Evolutionary conservation across 2,888 invertebrate genomes (phyloP).

Genomic region (Sphaerophoria taeniata): DNA sequence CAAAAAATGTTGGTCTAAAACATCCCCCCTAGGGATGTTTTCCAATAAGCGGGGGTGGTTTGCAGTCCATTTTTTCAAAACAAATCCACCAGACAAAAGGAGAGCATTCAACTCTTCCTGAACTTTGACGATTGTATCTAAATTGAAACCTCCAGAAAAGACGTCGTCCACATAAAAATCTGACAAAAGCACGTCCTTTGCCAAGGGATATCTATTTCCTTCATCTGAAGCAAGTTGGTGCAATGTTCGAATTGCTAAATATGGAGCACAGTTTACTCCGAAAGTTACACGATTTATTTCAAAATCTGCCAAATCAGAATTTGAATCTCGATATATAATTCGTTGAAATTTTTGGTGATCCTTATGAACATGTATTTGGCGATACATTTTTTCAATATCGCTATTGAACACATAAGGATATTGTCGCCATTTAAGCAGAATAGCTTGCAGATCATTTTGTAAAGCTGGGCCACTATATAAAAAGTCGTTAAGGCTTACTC

Average conservation of each 20-base stretch:
- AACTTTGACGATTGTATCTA: background rate
- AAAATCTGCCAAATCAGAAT: conserved; percentile 51
- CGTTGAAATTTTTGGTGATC: conserved; percentile 68
- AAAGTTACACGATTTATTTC: conserved; percentile 68
- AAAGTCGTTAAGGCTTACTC: conserved; percentile 74
- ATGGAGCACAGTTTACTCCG: conserved; percentile 63
- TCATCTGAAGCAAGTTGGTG: conserved; percentile 62
- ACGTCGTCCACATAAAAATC: conserved; percentile 63
- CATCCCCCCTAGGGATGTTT: conserved; percentile 3
- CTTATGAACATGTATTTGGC: conserved; percentile 71
- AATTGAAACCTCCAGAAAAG: conserved; percentile 34
- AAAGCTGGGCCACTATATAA: conserved; percentile 75
- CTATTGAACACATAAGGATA: conserved; percentile 70
- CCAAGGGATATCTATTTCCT: conserved; percentile 54
- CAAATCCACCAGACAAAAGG: conserved; percentile 29
- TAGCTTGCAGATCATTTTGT: conserved; percentile 69
- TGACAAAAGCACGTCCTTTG: conserved; percentile 32
- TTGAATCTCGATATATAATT: conserved; percentile 68
- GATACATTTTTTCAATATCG: conserved; percentile 77
- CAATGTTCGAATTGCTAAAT: conserved; percentile 60
- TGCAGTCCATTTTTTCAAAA: conserved; percentile 29
- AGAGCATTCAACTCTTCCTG: conserved; percentile 11
- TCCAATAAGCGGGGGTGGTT: conserved; percentile 27
- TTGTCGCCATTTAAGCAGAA: conserved; percentile 45
- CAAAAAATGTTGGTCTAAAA: conserved; percentile 17